Conservation (phyloP, 2,113 vertebrate species). For the Microtus ochrogaster region DNA sequence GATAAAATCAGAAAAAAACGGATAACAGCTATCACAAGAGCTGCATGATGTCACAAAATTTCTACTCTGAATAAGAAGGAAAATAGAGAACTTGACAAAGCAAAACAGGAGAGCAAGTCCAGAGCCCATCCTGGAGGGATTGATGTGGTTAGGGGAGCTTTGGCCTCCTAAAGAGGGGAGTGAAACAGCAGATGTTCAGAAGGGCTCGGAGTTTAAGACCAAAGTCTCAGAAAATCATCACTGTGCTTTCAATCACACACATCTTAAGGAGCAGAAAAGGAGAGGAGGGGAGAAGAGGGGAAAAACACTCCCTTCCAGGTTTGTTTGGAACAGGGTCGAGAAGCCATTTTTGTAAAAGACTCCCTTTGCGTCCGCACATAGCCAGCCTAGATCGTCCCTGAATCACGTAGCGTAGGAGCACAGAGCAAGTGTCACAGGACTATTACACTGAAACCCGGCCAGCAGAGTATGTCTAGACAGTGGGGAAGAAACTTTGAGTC, state of each 20-base stretch:
- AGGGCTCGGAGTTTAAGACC: neutral
- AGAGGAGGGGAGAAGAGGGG: no score
- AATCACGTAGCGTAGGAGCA: neutral
- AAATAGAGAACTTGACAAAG: neutral
- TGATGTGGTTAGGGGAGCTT: neutral
- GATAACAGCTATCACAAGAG: neutral
- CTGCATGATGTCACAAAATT: neutral
- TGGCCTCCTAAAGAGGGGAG: neutral
- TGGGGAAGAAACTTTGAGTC: conserved; percentile 14
- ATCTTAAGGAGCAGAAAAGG: neutral
- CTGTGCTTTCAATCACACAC: neutral
- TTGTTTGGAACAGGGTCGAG: neutral
- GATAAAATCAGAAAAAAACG: neutral
- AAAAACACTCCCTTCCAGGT: neutral
- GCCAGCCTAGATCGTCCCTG: neutral
- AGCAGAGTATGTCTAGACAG: neutral
- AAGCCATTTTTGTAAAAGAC: neutral
- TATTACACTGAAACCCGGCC: neutral
- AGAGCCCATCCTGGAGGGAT: neutral
- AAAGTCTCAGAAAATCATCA: neutral
- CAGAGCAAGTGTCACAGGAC: neutral
- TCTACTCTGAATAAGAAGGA: neutral
- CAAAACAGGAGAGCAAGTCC: neutral
- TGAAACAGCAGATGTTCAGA: neutral
- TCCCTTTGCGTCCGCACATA: neutral